phyloP scores from a whole-genome alignment of 1,140 invertebrate species.

The Mercenaria mercenaria region DNA sequence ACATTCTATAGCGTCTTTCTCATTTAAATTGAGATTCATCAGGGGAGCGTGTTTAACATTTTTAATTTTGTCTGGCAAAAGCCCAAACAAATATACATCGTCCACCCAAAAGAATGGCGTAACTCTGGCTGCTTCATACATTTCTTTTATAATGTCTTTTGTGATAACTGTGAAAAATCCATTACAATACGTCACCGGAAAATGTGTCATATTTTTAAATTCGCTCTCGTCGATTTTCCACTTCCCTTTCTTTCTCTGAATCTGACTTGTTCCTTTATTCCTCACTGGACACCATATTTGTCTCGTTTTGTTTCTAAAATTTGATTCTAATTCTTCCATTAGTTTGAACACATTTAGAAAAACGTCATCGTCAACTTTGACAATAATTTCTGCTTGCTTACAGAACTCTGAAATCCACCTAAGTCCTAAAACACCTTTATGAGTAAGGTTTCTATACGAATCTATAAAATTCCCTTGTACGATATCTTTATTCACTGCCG shows the following conservation, averaged over 20 bases:
- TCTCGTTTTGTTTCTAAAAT: slow-evolving; percentile 43
- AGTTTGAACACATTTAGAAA: slow-evolving; percentile 85
- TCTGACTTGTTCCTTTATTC: slow-evolving; percentile 65
- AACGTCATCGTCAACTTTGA: slow-evolving; percentile 88
- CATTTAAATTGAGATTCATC: slow-evolving; percentile 48
- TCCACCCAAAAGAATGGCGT: slow-evolving; percentile 85
- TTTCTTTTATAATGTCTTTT: slow-evolving; percentile 81
- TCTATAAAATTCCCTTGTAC: slow-evolving; percentile 91
- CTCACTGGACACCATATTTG: slow-evolving; percentile 58
- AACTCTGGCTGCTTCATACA: slow-evolving; percentile 79
- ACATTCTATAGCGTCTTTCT: slow-evolving; percentile 39
- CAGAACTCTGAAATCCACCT: slow-evolving; percentile 91
- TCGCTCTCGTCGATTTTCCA: slow-evolving; percentile 77
- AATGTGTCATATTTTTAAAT: slow-evolving; percentile 71
- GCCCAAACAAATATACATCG: slow-evolving; percentile 85
- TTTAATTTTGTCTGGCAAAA: slow-evolving; percentile 76
- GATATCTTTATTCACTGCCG: slow-evolving; percentile 89
- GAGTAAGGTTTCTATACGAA: slow-evolving; percentile 93
- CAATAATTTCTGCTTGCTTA: slow-evolving; percentile 86
- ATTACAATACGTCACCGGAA: slow-evolving; percentile 83
- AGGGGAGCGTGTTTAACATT: slow-evolving; percentile 52
- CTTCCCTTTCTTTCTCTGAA: slow-evolving; percentile 75
- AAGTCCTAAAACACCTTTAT: slow-evolving; percentile 94
- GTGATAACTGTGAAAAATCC: slow-evolving; percentile 85
- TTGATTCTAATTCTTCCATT: slow-evolving; percentile 66